Percentiles rank a stretch among this genome's conserved stretches.
Conservation (phyloP, 2,797 vertebrate species). For the Spondyliosoma cantharus region DNA sequence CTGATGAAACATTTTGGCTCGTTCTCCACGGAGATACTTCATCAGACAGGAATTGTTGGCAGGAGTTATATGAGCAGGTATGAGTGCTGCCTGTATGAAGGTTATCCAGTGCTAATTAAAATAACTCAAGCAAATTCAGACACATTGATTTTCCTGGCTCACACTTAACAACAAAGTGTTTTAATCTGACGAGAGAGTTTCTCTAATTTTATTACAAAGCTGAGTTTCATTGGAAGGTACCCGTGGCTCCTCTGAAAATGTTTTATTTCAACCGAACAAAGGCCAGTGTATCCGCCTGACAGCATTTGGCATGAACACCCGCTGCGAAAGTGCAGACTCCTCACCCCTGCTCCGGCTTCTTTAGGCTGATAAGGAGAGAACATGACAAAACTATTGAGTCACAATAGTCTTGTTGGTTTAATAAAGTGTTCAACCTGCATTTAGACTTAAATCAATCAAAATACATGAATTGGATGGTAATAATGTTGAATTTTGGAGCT, state of each 20-base stretch:
- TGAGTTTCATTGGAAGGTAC: slow-evolving; percentile 11
- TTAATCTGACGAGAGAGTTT: slow-evolving; percentile 45
- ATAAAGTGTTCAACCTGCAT: slow-evolving; percentile 7
- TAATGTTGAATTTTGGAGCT: not conserved
- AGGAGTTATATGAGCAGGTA: slow-evolving; percentile 58
- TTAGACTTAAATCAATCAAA: not conserved
- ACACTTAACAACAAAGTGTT: slow-evolving; percentile 42
- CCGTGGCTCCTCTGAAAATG: slow-evolving; percentile 23
- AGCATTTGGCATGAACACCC: slow-evolving; percentile 13
- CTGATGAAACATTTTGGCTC: slow-evolving; percentile 62
- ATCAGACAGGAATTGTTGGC: slow-evolving; percentile 65
- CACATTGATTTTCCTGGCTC: slow-evolving; percentile 43
- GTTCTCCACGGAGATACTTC: slow-evolving; percentile 48
- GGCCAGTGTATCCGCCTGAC: slow-evolving; percentile 6
- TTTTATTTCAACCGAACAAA: slow-evolving; percentile 41
- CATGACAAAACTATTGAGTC: slow-evolving; percentile 2
- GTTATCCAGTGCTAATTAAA: slow-evolving; percentile 63
- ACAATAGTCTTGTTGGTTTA: not conserved
- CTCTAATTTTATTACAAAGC: slow-evolving; percentile 51
- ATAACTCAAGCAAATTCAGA: slow-evolving; percentile 39
- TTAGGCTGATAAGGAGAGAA: slow-evolving; percentile 10
- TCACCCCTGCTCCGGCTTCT: not conserved
- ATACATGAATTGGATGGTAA: not conserved
- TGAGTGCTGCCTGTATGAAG: slow-evolving; percentile 47
- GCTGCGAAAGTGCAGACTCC: slow-evolving; percentile 1